Conservation (phyloP, 2,888 invertebrate species). For the Acrobasis consociella region DNA sequence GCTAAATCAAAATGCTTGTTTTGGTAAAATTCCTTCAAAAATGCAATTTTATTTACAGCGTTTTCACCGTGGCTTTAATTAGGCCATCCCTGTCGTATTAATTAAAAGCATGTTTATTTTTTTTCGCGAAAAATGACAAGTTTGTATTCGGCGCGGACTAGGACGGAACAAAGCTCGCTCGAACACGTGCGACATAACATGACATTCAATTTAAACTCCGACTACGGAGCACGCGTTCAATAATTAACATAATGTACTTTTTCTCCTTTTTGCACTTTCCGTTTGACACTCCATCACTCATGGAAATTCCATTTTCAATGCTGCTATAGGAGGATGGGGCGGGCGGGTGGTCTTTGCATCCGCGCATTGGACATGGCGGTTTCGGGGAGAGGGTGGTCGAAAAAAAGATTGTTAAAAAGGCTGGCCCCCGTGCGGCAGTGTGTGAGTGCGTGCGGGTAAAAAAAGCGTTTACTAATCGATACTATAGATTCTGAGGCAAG, state of each 20-base stretch:
- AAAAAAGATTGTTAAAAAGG: conserved; percentile 83
- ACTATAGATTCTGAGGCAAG: conserved; percentile 82
- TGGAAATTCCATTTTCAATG: conserved; percentile 83
- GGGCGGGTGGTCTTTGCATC: conserved; percentile 78
- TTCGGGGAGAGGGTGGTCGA: conserved; percentile 75
- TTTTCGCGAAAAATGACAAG: conserved; percentile 43
- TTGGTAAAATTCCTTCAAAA: conserved; percentile 12
- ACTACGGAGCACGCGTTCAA: conserved; percentile 71
- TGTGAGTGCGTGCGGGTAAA: conserved; percentile 81
- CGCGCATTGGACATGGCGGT: conserved; percentile 81
- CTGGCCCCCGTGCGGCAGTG: conserved; percentile 74
- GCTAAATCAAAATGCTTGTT: conserved; percentile 6
- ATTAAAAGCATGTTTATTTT: conserved; percentile 34
- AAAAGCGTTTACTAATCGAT: conserved; percentile 80
- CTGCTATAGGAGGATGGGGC: conserved; percentile 73
- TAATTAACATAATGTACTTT: conserved; percentile 83
- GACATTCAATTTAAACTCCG: conserved; percentile 81
- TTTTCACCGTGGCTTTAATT: conserved; percentile 21
- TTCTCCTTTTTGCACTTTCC: conserved; percentile 81
- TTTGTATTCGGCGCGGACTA: conserved; percentile 47
- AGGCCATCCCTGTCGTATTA: conserved; percentile 29
- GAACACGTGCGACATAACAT: conserved; percentile 72
- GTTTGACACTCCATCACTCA: conserved; percentile 84
- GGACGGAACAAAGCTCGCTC: conserved; percentile 53
- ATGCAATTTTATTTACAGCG: conserved; percentile 1